A percentile compares a stretch with the other conserved stretches of the same genome.
Evolutionary conservation across 2,888 invertebrate genomes (phyloP).

Genomic region (Pherbina coryleti): DNA sequence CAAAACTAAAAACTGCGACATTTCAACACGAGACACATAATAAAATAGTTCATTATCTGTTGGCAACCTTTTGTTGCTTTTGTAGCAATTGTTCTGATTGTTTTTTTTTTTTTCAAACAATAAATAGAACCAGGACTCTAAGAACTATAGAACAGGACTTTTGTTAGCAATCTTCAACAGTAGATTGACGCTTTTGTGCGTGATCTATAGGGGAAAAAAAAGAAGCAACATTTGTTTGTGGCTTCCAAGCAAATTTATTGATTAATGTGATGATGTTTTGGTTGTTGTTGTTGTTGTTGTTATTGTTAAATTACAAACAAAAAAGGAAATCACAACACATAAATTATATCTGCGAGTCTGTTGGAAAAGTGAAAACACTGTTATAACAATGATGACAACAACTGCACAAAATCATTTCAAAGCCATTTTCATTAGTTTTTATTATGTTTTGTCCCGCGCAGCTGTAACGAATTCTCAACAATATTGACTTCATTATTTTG

Average conservation of each 20-base stretch:
- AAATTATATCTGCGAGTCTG: constrained; percentile 2
- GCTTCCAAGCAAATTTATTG: constrained; percentile 65
- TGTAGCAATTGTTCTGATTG: background rate
- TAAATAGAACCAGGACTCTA: background rate
- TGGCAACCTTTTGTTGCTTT: background rate
- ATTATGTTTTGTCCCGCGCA: constrained; percentile 31
- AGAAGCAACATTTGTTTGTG: constrained; percentile 37
- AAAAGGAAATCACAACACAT: constrained; percentile 5
- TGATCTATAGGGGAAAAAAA: background rate
- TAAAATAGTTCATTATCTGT: constrained; percentile 30
- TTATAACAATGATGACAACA: background rate
- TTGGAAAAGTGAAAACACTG: background rate
- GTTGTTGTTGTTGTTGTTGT: background rate
- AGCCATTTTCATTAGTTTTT: background rate
- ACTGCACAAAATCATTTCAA: background rate
- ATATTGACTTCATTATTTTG: constrained; percentile 65
- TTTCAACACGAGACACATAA: constrained; percentile 30
- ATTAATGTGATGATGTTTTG: constrained; percentile 58
- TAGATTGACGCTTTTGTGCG: background rate
- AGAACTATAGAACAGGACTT: background rate
- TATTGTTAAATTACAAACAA: background rate
- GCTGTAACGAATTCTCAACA: constrained; percentile 57
- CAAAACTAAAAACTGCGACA: background rate
- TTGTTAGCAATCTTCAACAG: constrained; percentile 21
- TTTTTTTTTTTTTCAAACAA: background rate